Base-by-base conservation (phyloP, 2,113 vertebrate species). In the Lampris incognitus region DNA sequence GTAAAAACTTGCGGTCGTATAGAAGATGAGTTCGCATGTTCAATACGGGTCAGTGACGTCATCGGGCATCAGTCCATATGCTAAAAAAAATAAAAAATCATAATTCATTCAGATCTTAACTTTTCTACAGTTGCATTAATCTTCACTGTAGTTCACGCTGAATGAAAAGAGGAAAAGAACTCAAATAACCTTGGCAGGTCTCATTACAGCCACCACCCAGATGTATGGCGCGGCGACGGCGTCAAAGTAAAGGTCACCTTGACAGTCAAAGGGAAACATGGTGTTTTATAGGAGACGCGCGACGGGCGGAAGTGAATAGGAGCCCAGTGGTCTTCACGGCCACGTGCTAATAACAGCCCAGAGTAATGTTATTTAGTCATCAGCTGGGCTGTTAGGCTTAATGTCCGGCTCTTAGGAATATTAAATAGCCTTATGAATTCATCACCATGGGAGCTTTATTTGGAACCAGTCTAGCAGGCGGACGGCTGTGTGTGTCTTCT, bases 181-280 rank as follows among this genome's bases (percentile, higher is more conserved):
- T 24, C 50, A 52, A 3, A 52, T 52, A 52, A 3, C 50, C 50
- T 52, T 52, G 50, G 6, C 61, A 66, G 61, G 64, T 66, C 60
- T 73, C 65, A 66, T 78, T 63, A 80, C 81, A 58, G 46, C 8
- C 46, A 58, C 74, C 78, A 70, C 3, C 62, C 44, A n/a, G 69
- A 79, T 50, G 62, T 65, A 86, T 73, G 72, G 79, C 66, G 78
- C 78, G 52, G 78, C 24, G 67, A 67, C 56, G 72, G 78, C 79
- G 78, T 89, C 79, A 89, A 85, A 86, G 78, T 79, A 83, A 79
- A 85, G 85, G 88, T 92, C 87, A 92, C 87, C 86, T 89, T 91
- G 86, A 82, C 85, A 78, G 82, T 85, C 54, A 82, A 57, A 79
- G 38, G 65, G 71, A 87, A 24, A 46, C 62, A 67, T 83, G 79